Conservation (phyloP, 2,888 invertebrate genomes). For the Drosophila heteroneura region DNA sequence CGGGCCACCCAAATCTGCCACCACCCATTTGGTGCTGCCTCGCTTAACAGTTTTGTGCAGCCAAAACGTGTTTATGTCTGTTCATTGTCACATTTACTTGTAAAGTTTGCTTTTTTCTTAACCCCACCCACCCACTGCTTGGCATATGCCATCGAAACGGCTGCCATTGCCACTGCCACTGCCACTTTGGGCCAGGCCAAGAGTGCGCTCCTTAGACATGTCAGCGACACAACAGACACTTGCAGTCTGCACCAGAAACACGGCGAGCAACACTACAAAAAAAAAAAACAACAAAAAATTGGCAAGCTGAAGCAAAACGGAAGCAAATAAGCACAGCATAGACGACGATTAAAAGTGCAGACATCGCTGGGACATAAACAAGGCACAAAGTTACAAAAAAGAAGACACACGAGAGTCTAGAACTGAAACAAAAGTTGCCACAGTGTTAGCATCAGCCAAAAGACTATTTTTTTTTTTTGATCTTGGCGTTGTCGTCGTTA, state of each 20-base stretch:
- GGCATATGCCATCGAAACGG: conserved; percentile 23
- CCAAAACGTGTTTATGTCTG: conserved; percentile 78
- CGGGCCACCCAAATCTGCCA: neutral
- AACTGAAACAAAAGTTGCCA: conserved; percentile 65
- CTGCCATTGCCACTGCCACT: conserved; percentile 45
- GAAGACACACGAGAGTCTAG: conserved; percentile 46
- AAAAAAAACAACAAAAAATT: neutral
- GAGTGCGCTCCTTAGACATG: conserved; percentile 69
- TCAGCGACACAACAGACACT: conserved; percentile 68
- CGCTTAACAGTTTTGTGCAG: conserved; percentile 65
- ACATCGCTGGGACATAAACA: conserved; percentile 68
- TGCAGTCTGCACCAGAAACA: conserved; percentile 57
- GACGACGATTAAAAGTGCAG: conserved; percentile 75
- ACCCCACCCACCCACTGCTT: conserved; percentile 3
- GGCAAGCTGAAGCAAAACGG: conserved; percentile 49
- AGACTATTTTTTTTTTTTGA: conserved; percentile 42
- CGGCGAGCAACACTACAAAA: conserved; percentile 19
- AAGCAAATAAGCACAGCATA: conserved; percentile 64
- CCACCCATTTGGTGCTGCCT: neutral
- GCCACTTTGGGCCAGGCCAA: conserved; percentile 67
- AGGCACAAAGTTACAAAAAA: conserved; percentile 70
- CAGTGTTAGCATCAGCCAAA: conserved; percentile 47
- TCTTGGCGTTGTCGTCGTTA: conserved; percentile 47
- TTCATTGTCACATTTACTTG: conserved; percentile 79
- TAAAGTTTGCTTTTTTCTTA: conserved; percentile 57